Evolutionary conservation across 2,113 vertebrate genomes (phyloP), one percentile per base, ranked within the genome.

Genomic region (Holacanthus passer): DNA sequence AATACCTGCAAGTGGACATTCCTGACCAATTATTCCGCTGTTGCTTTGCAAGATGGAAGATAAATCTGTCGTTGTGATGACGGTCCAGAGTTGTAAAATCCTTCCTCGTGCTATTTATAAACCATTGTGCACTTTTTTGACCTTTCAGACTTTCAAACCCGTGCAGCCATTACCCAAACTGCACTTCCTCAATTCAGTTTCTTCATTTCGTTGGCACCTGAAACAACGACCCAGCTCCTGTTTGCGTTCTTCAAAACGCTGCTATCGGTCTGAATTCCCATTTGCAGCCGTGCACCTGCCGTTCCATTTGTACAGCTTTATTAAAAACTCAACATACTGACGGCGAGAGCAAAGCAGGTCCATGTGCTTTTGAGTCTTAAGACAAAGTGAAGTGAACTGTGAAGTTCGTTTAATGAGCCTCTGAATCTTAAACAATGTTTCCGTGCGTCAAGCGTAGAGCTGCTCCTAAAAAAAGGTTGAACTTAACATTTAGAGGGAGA

Each of bases 401-500:
- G 20, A 59, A 43, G 64, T 63, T 79, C 7, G 32, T 64, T 67
- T 64, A 73, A 62, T 66, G 70, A 58, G 62, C 48, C n/a, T 41
- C 22, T n/a, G 13, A 48, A 74, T 81, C 52, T 19, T 45, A 76
- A 81, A 81, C 73, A 70, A 24, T 77, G 50, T 88, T 86, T 83
- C 65, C 32, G 16, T 58, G 75, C 75, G 52, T 82, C 20, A 60
- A 79, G 63, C 65, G 29, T 48, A 14, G 74, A 65, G 58, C 77
- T 73, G 47, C 79, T 90, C 71, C 52, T 73, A 41, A 87, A 84
- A 67, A 70, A 56, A 84, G 83, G 82, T 90, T 84, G 35, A 87
- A 84, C 77, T 89, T 83, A 81, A 77, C 73, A 24, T 87, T 91
- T 71, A 74, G 60, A 55, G 63, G 74, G 80, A 75, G 86, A 87